Evolutionary conservation across 2,113 vertebrate species (phyloP).

Genomic region (Cebus imitator): DNA sequence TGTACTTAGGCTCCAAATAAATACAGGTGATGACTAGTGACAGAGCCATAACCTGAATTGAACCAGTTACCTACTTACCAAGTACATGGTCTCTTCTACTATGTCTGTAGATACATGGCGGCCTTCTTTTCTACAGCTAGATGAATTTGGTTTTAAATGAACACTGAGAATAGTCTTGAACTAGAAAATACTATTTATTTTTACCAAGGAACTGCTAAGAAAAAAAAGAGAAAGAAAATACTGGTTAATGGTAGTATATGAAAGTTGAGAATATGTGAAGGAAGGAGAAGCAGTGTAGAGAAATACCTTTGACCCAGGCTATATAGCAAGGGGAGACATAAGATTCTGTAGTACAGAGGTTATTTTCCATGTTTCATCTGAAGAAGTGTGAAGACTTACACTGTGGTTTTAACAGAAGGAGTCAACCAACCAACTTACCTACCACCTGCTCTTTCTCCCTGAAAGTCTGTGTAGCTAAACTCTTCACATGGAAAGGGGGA

Average conservation of each 20-base stretch:
- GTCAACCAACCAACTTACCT: neutral
- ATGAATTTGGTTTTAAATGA: slow-evolving; percentile 18
- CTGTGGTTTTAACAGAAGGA: neutral
- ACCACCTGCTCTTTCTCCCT: neutral
- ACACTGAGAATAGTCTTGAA: neutral
- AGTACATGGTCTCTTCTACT: neutral
- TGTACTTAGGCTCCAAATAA: neutral
- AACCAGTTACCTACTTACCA: neutral
- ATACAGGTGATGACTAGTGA: neutral
- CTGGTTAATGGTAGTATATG: neutral
- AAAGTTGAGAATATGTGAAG: neutral
- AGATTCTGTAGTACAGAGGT: neutral
- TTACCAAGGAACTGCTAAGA: no score
- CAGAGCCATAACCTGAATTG: neutral
- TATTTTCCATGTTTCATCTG: neutral
- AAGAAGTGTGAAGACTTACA: neutral
- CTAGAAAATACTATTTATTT: neutral
- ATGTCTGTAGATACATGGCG: neutral
- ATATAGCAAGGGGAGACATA: neutral
- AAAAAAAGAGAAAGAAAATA: neutral
- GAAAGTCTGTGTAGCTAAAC: neutral
- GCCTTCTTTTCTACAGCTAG: neutral
- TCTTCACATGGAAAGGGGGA: neutral
- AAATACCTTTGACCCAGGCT: slow-evolving; percentile 4
- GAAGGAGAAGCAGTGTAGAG: neutral